Base-by-base conservation (phyloP, 2,113 vertebrate species). In the Lophochroa leadbeateri region DNA sequence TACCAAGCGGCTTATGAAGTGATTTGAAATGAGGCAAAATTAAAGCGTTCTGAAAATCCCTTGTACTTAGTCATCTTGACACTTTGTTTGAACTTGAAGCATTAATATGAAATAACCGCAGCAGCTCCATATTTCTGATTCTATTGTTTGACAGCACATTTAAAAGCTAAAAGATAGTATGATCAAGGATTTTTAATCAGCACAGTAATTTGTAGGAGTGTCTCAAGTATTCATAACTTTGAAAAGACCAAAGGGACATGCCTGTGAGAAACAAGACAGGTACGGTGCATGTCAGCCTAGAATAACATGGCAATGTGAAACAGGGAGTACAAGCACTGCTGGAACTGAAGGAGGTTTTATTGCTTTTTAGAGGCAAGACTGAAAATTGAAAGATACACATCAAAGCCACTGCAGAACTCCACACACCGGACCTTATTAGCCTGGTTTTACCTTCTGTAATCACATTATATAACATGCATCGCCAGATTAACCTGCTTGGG, bases 1-100 rank as follows among this genome's bases (percentile, higher is more conserved):
- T 99, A 99, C 98, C 97, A 98, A 98, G 89, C 95, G 97, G 98
- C 98, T 98, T 98, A 98, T 98, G 97, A 98, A 98, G 98, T 98
- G 98, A 96, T 98, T 98, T 98, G 98, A 98, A 99, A 99, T 97
- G 98, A 98, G 97, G 98, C 98, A 98, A 98, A 98, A 98, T 98
- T 98, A 98, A 98, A 98, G 97, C 97, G 96, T 98, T 98, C 96
- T 97, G 98, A 98, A 99, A 99, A 99, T 98, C 98, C 98, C 97
- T 98, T 97, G 98, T 98, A 98, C 97, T 99, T 98, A 98, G 98
- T 98, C 98, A 98, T 98, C 97, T 97, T 99, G 99, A 99, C 98
- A 99, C 98, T 98, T 98, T 97, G 97, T 98, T 98, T 99, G 99
- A 99, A 99, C 99, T 98, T 97, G 7, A 98, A 98, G 97, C 97